These are phyloP conservation scores for Odocoileus virginianus DNA, from an alignment of 2,113 vertebrate genomes.

Conservation along the genomic window DNA sequence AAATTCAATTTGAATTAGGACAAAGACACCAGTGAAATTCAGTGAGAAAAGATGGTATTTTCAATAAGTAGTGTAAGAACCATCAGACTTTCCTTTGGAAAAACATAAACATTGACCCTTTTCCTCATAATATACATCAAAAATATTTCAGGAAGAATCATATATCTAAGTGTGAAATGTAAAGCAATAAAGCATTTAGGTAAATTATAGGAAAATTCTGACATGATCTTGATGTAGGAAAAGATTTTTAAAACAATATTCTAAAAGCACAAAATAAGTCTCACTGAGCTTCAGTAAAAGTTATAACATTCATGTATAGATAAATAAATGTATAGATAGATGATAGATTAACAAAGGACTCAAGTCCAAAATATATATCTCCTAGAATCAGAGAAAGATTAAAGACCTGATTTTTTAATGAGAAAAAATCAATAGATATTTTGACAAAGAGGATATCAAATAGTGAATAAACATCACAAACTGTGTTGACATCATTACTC, in stretches of 20 bases:
- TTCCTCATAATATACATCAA: neutral
- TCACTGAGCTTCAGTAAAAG: neutral
- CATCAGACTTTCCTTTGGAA: neutral
- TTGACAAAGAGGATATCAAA: neutral
- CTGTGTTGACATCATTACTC: neutral
- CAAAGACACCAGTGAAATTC: neutral
- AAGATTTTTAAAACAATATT: neutral
- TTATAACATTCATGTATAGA: neutral
- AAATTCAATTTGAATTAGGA: neutral
- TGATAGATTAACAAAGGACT: neutral
- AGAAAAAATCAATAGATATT: neutral
- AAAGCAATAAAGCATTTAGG: neutral
- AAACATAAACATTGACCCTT: neutral
- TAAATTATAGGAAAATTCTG: neutral
- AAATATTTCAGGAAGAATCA: neutral
- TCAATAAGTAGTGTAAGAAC: neutral
- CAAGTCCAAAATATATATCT: neutral
- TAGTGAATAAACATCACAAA: neutral
- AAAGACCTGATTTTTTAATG: neutral
- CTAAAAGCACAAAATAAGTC: neutral
- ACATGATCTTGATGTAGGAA: neutral
- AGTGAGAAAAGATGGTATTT: neutral
- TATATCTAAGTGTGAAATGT: neutral
- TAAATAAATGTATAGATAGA: neutral
- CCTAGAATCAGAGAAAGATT: neutral